Conservation (phyloP, 1,140 invertebrate genomes). For the Drosophila murphyi region DNA sequence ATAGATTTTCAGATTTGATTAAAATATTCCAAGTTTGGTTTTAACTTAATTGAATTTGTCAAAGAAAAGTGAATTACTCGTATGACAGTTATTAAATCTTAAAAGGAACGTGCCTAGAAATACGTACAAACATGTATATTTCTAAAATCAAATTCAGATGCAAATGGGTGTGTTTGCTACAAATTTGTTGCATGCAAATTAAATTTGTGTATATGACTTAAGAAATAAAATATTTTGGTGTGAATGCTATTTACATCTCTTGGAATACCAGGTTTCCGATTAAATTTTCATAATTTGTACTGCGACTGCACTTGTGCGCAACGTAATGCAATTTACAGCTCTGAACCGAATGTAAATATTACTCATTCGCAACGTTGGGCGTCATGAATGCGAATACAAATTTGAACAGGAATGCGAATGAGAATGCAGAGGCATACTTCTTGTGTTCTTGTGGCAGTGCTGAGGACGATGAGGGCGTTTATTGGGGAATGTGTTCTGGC, state of each 20-base stretch:
- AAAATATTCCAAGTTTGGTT: too few relatives aligned
- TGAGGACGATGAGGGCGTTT: not conserved
- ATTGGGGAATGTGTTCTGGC: not conserved
- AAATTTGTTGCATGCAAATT: slow-evolving; percentile 25
- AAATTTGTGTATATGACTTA: slow-evolving; percentile 39
- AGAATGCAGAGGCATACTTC: not conserved
- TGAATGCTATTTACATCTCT: slow-evolving; percentile 21
- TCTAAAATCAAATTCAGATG: not conserved
- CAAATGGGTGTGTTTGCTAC: not conserved
- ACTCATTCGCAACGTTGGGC: slow-evolving; percentile 70
- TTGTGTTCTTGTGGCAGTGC: not conserved
- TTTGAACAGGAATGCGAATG: not conserved
- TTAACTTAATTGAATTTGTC: too few relatives aligned
- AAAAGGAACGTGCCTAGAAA: too few relatives aligned
- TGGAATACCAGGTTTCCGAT: slow-evolving; percentile 40
- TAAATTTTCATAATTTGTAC: slow-evolving; percentile 55
- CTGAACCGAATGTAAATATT: slow-evolving; percentile 62
- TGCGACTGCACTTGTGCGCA: slow-evolving; percentile 33
- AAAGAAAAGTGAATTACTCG: too few relatives aligned
- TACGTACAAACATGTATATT: not conserved
- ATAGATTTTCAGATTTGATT: too few relatives aligned
- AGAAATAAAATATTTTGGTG: slow-evolving; percentile 55
- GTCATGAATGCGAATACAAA: not conserved
- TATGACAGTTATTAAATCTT: too few relatives aligned
- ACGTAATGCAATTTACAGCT: slow-evolving; percentile 71